Conservation (phyloP, 2,888 invertebrate genomes). For the Drosophila pseudotalamancana region DNA sequence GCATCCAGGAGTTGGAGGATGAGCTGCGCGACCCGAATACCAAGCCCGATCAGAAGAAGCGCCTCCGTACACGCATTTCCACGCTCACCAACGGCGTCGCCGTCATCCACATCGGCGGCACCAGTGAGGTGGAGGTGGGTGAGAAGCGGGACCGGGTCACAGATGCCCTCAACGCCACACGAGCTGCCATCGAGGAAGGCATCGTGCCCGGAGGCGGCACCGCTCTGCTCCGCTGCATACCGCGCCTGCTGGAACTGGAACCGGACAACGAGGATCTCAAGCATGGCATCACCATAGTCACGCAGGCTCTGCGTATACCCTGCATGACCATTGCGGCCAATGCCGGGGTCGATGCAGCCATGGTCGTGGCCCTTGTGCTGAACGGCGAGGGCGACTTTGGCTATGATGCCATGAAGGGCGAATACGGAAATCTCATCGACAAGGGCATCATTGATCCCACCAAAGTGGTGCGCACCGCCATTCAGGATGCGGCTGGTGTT, state of each 20-base stretch:
- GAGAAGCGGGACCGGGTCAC: constrained; percentile 98
- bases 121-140: constrained; percentile 95
- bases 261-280: constrained; percentile 79
- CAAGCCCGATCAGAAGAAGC: constrained; percentile 97
- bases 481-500: constrained; percentile 97
- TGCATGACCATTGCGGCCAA: constrained; percentile 95
- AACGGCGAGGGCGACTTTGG: constrained; percentile 90
- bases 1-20: constrained; percentile 93
- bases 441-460: constrained; percentile 98
- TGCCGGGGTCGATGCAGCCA: constrained; percentile 95
- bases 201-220: constrained; percentile 98
- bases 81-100: constrained; percentile 94
- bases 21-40: constrained; percentile 93
- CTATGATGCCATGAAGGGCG: constrained; percentile 94
- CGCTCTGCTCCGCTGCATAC: constrained; percentile 93
- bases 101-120: constrained; percentile 93
- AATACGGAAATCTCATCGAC: constrained; percentile 95
- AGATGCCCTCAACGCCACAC: constrained; percentile 96
- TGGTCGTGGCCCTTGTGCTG: constrained; percentile 96
- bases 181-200: constrained; percentile 98
- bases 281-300: constrained; percentile 91
- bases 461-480: constrained; percentile 93
- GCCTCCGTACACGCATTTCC: constrained; percentile 95
- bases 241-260: constrained; percentile 88
- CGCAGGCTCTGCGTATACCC: constrained; percentile 91